Base-by-base conservation (phyloP, 2,113 vertebrate species). In the Rhinolophus sinicus region DNA sequence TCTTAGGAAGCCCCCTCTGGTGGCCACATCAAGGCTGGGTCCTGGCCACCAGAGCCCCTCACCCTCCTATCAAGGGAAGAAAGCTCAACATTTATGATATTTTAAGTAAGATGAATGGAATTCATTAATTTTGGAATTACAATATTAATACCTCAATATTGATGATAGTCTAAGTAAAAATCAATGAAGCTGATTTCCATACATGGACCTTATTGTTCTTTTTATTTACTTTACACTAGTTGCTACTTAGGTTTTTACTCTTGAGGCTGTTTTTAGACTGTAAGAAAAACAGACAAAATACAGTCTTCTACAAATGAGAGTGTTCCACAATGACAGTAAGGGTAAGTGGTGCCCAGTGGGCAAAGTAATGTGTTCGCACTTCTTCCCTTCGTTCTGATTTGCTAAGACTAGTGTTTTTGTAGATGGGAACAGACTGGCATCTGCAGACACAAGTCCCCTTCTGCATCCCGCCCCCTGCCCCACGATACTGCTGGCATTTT, bases 261-360 rank as follows among this genome's bases (percentile, higher is more conserved):
- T 60, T 44, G 19, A 19, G 52, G 16, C 30, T 82, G 38, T 52
- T 90, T 64, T 75, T n/a, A 38, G 58, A 80, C 30, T 62, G 2
- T 76, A 24, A 62, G 73, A 35, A 91, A 93, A 92, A 67, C 26
- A 64, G 40, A 78, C 52, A 38, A 94, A 88, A 56, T n/a, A 50
- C 3, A 40, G 16, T 18, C 11, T 73, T 85, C 21, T 62, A 5
- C 15, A 50, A 56, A 4, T 1, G 28, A 50, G 44, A 72, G 9
- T 13, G 40, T 44, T 78, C 89, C 24, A 5, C 15, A 50, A 38
- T 19, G 89, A 78, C 60, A 65, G 52, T 16, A 21, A 81, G 67
- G 52, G 40, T 54, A 30, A 88, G 24, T 13, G 28, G 26, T 75
- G 38, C 38, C 33, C 5, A 22, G 15, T 56, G 38, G 16, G 33